These are phyloP conservation scores for Orientallactaga bullata DNA, from an alignment of 2,113 vertebrate species.

Conservation along the genomic window DNA sequence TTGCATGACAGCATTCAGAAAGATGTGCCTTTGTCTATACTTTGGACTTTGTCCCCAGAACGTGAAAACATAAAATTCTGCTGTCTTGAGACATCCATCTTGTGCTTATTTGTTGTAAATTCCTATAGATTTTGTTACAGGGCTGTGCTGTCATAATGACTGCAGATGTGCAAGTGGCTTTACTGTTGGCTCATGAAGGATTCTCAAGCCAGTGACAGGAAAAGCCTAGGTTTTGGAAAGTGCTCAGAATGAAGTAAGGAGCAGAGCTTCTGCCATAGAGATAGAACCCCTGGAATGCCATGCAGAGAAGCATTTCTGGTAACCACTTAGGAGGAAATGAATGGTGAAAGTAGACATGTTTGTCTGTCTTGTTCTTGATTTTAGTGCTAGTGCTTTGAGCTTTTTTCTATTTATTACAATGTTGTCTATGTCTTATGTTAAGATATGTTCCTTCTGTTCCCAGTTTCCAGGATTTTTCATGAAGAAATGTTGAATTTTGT, in stretches of 20 bases:
- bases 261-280: not conserved
- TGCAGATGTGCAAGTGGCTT: not conserved
- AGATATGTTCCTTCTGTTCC: too few species aligned
- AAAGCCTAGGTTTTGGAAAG: not conserved
- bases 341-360: too few species aligned
- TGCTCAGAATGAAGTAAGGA: not conserved
- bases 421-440: too few species aligned
- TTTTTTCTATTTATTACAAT: too few species aligned
- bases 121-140: not conserved
- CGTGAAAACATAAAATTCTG: not conserved
- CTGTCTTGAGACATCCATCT: not conserved
- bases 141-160: not conserved
- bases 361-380: too few species aligned
- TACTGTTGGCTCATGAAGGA: not conserved
- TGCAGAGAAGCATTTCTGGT: not conserved
- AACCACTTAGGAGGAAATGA: not conserved
- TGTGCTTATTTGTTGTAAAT: conserved; percentile 1
- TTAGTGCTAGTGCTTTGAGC: too few species aligned
- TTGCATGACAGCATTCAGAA: not conserved
- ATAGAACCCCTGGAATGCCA: not conserved
- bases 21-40: not conserved
- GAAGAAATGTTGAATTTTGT: too few species aligned
- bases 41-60: not conserved
- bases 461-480: too few species aligned
- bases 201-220: not conserved